Conservation (phyloP, 2,113 vertebrate genomes). For the Syrrhaptes paradoxus region DNA sequence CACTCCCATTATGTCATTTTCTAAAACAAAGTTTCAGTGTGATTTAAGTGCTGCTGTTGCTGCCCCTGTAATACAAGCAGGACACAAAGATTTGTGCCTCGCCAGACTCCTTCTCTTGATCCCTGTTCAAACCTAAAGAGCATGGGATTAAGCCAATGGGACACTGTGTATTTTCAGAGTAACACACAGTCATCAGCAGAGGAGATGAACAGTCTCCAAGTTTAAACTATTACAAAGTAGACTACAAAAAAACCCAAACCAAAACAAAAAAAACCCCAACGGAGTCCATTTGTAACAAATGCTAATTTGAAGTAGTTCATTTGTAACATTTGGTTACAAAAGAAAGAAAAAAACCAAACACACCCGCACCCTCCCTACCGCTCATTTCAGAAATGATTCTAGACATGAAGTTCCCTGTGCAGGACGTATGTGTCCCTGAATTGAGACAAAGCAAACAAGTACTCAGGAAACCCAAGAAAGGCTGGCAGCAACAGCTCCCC, state of each 20-base stretch:
- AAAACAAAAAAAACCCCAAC: background rate
- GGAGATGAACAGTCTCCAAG: background rate
- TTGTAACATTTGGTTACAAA: background rate
- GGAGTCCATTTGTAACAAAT: background rate
- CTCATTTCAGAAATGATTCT: background rate
- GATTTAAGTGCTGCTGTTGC: slow-evolving; percentile 44
- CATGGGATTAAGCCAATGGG: background rate
- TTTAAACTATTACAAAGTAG: background rate
- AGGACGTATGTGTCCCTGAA: background rate
- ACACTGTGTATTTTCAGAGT: background rate
- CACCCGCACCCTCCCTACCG: fast-evolving
- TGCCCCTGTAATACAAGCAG: background rate
- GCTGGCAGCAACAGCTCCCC: background rate
- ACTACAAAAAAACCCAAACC: background rate
- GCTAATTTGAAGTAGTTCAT: background rate
- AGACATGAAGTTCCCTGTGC: background rate
- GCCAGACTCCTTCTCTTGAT: background rate
- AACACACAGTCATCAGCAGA: background rate
- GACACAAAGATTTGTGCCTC: background rate
- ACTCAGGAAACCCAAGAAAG: background rate
- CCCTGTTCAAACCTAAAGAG: background rate
- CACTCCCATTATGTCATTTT: slow-evolving; percentile 56
- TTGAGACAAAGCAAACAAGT: background rate
- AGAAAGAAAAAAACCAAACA: background rate
- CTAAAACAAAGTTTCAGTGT: slow-evolving; percentile 18